Conservation (phyloP, 2,113 vertebrate genomes). For the Triplophysa dalaica region DNA sequence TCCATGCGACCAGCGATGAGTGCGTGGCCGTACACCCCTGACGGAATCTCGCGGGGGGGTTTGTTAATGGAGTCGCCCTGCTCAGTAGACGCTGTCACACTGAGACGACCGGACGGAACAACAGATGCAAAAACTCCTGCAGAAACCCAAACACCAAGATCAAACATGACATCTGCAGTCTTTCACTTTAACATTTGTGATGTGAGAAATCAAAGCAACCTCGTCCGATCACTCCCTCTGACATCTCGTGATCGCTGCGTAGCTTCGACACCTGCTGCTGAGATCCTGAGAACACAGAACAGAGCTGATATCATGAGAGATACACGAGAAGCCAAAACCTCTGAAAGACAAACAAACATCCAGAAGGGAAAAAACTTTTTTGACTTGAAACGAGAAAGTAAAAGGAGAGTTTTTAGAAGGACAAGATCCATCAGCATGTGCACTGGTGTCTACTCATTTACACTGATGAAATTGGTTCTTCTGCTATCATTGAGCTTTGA, state of each 20-base stretch:
- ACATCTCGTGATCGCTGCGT: conserved; percentile 63
- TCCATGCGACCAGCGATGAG: conserved; percentile 60
- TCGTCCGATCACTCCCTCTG: conserved; percentile 85
- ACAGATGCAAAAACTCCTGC: conserved; percentile 82
- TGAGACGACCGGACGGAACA: conserved; percentile 55
- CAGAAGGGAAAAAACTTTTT: too few species aligned
- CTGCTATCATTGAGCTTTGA: too few species aligned
- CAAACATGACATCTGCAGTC: not conserved
- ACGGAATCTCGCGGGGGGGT: conserved; percentile 61
- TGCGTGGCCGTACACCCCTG: conserved; percentile 67
- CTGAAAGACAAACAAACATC: too few species aligned
- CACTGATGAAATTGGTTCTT: too few species aligned
- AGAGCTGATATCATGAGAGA: not conserved
- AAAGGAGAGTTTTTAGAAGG: too few species aligned
- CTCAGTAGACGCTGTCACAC: conserved; percentile 60
- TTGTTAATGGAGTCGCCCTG: conserved; percentile 63
- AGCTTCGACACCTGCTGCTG: conserved; percentile 62
- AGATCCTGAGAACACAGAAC: conserved; percentile 59
- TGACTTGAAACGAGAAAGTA: too few species aligned
- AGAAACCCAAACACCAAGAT: conserved; percentile 8
- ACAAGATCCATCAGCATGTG: too few species aligned
- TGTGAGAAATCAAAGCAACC: conserved; percentile 66
- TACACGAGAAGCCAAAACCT: too few species aligned
- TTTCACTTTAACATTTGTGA: not conserved
- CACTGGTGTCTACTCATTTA: too few species aligned